These are phyloP conservation scores for Hemicordylus capensis DNA, from an alignment of 2,113 vertebrate genomes.

Conservation along the genomic window DNA sequence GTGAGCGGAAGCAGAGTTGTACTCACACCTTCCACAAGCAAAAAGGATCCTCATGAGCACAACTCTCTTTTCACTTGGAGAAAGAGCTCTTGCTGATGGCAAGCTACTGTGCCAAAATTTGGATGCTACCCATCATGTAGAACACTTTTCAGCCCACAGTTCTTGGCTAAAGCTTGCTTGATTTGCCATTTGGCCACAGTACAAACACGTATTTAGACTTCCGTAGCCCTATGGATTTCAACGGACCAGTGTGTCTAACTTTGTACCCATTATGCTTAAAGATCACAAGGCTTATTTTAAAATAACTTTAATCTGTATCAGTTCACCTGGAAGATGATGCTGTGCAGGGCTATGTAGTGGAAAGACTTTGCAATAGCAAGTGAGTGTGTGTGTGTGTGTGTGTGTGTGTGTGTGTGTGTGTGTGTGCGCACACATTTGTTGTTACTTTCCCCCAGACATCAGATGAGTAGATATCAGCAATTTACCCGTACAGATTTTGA, in stretches of 20 bases:
- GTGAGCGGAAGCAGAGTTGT: no score
- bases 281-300: slow-evolving; percentile 9
- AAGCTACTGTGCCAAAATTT: no score
- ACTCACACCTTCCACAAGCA: no score
- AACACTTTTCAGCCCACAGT: no score
- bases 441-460: slow-evolving; percentile 2
- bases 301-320: not conserved
- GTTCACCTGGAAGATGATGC: not conserved
- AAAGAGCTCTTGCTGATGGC: no score
- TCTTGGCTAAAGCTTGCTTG: not conserved
- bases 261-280: slow-evolving; percentile 4
- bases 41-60: no score
- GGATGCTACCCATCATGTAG: not conserved
- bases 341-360: not conserved
- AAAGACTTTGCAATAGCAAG: not conserved
- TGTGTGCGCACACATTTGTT: no score
- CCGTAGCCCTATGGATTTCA: not conserved
- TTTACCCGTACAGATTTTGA: slow-evolving; percentile 51
- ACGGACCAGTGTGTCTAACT: not conserved
- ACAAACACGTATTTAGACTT: not conserved
- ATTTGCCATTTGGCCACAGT: not conserved
- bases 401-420: no score
- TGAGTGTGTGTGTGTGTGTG: no score
- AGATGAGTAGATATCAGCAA: slow-evolving; percentile 56
- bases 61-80: no score